These are phyloP conservation scores for Columba janthina DNA, from an alignment of 2,113 vertebrate species.

Conservation along the genomic window DNA sequence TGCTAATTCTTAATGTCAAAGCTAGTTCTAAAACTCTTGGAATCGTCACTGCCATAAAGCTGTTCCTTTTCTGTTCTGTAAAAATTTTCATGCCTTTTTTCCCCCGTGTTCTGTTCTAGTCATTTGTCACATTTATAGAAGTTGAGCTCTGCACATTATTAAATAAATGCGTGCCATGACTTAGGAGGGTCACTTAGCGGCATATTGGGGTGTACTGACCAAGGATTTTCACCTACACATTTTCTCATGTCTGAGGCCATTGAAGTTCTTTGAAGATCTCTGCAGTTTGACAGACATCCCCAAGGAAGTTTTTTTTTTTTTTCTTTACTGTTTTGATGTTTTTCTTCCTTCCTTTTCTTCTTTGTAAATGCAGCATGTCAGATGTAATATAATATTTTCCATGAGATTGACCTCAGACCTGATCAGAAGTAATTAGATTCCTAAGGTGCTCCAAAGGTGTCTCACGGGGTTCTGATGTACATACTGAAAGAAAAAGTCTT, in stretches of 20 bases:
- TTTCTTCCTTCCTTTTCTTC: constrained; percentile 63
- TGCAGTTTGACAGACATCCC: constrained; percentile 68
- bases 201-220: constrained; percentile 47
- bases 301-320: constrained; percentile 66
- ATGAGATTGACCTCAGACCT: constrained; percentile 55
- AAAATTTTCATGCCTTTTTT: constrained; percentile 48
- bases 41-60: constrained; percentile 23
- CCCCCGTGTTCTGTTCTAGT: neutral
- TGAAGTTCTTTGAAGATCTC: constrained; percentile 72
- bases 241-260: constrained; percentile 62
- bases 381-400: constrained; percentile 55
- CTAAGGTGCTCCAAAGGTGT: constrained; percentile 3
- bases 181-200: constrained; percentile 64
- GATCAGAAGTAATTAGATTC: constrained; percentile 73
- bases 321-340: constrained; percentile 62
- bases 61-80: constrained; percentile 46
- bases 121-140: constrained; percentile 72
- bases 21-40: constrained; percentile 14
- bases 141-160: constrained; percentile 65
- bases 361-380: constrained; percentile 61
- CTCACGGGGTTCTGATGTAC: neutral
- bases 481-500: neutral
- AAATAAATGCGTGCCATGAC: constrained; percentile 65
- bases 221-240: constrained; percentile 44
- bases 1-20: constrained; percentile 59